A percentile compares a stretch with the other conserved stretches of the same genome.
phyloP scores from a whole-genome alignment of 2,888 invertebrate species.

The Nemotelus nigrinus region DNA sequence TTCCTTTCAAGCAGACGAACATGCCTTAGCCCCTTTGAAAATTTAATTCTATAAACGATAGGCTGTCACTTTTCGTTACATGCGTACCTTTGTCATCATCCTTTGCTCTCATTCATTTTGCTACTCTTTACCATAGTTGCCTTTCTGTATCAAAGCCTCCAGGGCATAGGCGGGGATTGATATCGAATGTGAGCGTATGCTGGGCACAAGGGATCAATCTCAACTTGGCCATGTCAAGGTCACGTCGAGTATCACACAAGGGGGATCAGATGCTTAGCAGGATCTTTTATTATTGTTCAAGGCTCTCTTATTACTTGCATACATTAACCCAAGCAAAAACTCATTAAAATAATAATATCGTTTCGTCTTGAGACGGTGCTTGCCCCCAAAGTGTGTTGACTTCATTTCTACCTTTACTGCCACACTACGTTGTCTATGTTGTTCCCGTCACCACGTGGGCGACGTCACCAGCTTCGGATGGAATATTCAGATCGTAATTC shows the following conservation, averaged over 20 bases:
- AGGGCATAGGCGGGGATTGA: neutral
- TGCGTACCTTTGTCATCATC: no score
- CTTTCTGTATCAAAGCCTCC: neutral
- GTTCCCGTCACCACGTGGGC: conserved; percentile 1
- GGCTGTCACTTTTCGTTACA: conserved; percentile 37
- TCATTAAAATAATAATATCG: conserved; percentile 49
- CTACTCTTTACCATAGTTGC: neutral
- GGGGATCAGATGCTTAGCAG: conserved; percentile 20
- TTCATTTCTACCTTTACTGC: neutral
- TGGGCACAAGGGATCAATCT: neutral
- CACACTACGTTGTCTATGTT: neutral
- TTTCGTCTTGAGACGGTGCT: conserved; percentile 27
- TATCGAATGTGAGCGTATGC: neutral
- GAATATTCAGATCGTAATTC: conserved; percentile 37
- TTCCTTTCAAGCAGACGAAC: neutral
- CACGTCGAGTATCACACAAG: neutral
- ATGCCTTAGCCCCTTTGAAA: conserved; percentile 9
- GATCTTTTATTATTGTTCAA: conserved; percentile 34
- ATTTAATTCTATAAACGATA: conserved; percentile 28
- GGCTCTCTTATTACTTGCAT: conserved; percentile 32
- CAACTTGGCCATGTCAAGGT: neutral
- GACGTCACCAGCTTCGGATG: neutral
- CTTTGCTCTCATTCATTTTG: no score
- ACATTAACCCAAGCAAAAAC: conserved; percentile 41
- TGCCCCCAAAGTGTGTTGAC: neutral